phyloP scores from a whole-genome alignment of 2,888 invertebrate genomes.

The Nephrotoma appendiculata region DNA sequence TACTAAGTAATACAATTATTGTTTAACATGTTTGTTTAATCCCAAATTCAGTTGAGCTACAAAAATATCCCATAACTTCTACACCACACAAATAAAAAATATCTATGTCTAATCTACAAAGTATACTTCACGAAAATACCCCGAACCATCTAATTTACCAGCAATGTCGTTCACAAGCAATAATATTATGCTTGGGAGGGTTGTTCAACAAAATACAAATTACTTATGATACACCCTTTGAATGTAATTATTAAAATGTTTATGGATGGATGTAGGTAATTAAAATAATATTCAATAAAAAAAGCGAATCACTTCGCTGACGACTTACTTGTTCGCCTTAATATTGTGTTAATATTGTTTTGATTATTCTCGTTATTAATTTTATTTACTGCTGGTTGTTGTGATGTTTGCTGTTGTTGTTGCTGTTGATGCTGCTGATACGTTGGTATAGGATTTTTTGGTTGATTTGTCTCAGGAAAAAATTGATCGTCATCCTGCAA shows the following conservation, averaged over 20 bases:
- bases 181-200: not conserved
- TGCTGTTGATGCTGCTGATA: constrained; percentile 7
- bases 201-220: not conserved
- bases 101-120: not conserved
- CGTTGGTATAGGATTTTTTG: constrained; percentile 10
- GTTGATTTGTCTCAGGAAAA: constrained; percentile 19
- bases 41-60: not conserved
- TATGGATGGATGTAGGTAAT: not conserved
- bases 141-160: not conserved
- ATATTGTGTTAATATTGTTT: constrained; percentile 20
- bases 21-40: not conserved
- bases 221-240: not conserved
- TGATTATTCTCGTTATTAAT: constrained; percentile 17
- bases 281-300: not conserved
- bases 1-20: not conserved
- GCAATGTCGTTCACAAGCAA: not conserved
- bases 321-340: constrained; percentile 32
- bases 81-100: not conserved
- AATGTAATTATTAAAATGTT: not conserved
- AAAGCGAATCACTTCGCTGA: not conserved
- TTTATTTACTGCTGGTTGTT: constrained; percentile 16
- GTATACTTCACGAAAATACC: not conserved
- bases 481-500: constrained; percentile 19
- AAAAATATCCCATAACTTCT: not conserved
- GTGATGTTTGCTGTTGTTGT: constrained; percentile 13